phyloP scores from a whole-genome alignment of 2,888 invertebrate genomes.

The Meganola albula region DNA sequence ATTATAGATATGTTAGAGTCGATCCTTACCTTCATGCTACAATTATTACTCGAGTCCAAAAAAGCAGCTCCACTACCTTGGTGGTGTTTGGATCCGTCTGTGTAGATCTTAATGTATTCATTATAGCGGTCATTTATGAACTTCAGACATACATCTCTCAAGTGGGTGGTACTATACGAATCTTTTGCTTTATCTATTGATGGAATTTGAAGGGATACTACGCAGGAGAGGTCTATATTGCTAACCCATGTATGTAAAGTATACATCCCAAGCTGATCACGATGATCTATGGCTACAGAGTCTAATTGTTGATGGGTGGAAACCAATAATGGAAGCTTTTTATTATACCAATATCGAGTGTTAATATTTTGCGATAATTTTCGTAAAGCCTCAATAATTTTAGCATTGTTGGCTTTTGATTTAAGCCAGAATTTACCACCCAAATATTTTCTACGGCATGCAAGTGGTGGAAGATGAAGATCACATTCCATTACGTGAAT shows the following conservation, averaged over 20 bases:
- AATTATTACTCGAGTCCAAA: background rate
- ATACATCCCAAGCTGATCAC: background rate
- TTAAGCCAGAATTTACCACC: too few relatives aligned
- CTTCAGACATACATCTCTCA: background rate
- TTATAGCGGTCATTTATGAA: background rate
- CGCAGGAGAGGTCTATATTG: background rate
- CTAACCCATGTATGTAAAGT: background rate
- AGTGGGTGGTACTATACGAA: background rate
- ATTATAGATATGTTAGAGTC: slow-evolving; percentile 1
- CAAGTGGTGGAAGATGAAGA: too few relatives aligned
- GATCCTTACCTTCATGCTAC: background rate
- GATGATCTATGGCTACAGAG: background rate
- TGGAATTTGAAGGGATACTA: background rate
- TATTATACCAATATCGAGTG: background rate
- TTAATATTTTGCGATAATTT: too few relatives aligned
- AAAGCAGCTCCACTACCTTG: background rate
- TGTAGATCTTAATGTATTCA: background rate
- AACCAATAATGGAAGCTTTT: background rate
- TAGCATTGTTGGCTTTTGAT: too few relatives aligned
- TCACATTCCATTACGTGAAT: slow-evolving; percentile 3
- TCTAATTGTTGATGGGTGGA: background rate
- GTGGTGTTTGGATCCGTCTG: slow-evolving; percentile 1
- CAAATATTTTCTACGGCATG: too few relatives aligned
- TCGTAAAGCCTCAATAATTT: too few relatives aligned
- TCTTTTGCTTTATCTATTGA: background rate